Base-by-base conservation (phyloP, 23 tunicate genomes). In the Ascidia mentula region DNA sequence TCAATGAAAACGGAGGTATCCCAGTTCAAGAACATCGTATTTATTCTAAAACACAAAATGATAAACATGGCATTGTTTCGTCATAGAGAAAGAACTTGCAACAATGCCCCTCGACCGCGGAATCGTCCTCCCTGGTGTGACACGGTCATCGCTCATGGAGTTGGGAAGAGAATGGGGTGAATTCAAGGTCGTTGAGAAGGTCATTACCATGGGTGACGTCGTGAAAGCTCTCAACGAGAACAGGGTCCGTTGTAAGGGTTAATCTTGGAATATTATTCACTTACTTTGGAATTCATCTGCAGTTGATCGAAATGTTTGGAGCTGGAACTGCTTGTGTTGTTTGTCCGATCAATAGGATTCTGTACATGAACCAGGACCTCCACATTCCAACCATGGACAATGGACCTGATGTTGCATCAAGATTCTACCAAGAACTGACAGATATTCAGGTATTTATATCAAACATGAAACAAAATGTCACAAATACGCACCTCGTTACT, bases 271-370 rank as follows among this genome's bases (percentile, higher is more conserved):
- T 9, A 42, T 42, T 15, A 42, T 42, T 42, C 15, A 9, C 15
- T 42, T 53, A 53, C 13, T 1, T 71, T 85, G 30, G 60, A n/a
- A n/a, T n/a, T n/a, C n/a, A n/a, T n/a, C n/a, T n/a, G 15, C 77
- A 93, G 98, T 72, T 93, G 40, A 40, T 93, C 9, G 98, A 93
- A 79, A 88, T 95, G 89, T 95, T 95, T 71, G 99, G 99, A 9
- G 99, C 99, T 0, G 99, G 99, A 12, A 95, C 99, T 7, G 99
- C 99, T 3, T 95, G 99, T 39, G 99, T 95, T 18, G 96, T 95
- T 36, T 95, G 99, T 70, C 99, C 99, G 28, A 83, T 95, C 76
- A 61, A 83, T 18, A 80, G 81, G 17, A 90, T 95, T 37, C 77
- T 90, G 70, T 95, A 90, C 80, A 70, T 72, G 81, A 89, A 95